Evolutionary conservation across 1,140 invertebrate species (phyloP), one percentile per base, ranked within the genome.

Genomic region (Patella vulgata): DNA sequence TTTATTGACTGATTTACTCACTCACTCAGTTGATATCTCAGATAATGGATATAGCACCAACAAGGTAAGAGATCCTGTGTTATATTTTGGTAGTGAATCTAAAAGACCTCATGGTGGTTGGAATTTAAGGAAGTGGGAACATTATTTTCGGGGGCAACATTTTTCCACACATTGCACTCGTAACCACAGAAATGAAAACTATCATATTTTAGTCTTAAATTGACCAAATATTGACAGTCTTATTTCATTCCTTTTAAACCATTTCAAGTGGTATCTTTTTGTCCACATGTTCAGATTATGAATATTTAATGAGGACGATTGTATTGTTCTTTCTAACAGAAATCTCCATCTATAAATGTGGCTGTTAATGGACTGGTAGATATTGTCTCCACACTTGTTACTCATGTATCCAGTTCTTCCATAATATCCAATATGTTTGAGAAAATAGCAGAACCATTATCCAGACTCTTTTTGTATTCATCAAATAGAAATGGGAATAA

Each of bases 401-500:
- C 53, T 8, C 70, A 74, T 55, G 62, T 78, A 40, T 68, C 60
- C n/a, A 56, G 68, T 28, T 69, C 68, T 25, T 64, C 39, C 40
- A 54, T 79, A 9, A 66, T 79, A 11, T 28, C 48, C 9, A 54
- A 66, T 57, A 61, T 74, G 69, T 56, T 80, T 57, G 54, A 56
- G 47, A 59, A 70, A 14, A 50, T 78, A 25, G 63, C 74, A 53
- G n/a, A 60, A 14, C 74, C 75, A 42, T 60, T 77, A 11, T 66
- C 67, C 19, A 44, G 55, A 6, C 59, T 81, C 17, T 69, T 69
- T 53, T 23, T 54, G 11, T 55, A 47, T 14, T 33, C 66, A 19
- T 21, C 63, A 11, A 70, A 60, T 27, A 73, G 68, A 36, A 57
- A 59, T 1, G 30, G 30, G 14, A 44, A 27, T 11, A 77, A 75